Evolutionary conservation across 2,113 vertebrate genomes (phyloP).

Genomic region (Cygnus buccinator): DNA sequence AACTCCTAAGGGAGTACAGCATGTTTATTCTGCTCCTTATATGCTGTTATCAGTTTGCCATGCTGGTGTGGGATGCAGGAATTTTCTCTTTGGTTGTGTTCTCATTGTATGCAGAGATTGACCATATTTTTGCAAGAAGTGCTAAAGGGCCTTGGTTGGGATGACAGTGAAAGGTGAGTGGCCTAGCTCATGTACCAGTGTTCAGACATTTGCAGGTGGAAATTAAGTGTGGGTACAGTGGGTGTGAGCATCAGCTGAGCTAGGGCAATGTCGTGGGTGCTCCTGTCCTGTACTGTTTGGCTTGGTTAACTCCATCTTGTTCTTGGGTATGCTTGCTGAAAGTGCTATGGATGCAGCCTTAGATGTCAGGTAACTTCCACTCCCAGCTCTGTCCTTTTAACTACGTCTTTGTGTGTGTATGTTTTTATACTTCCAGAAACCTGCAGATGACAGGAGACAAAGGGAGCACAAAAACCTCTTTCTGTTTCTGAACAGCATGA

Average conservation of each 20-base stretch:
- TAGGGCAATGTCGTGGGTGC: neutral
- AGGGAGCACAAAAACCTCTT: neutral
- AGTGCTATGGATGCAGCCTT: neutral
- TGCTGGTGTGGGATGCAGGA: neutral
- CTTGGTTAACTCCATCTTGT: neutral
- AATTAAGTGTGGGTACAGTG: neutral
- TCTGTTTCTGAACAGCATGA: slow-evolving; percentile 51
- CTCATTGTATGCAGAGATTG: neutral
- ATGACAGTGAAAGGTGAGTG: neutral
- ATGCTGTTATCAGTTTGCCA: neutral
- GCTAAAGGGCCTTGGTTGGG: neutral
- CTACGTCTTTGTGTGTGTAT: neutral
- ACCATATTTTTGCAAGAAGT: neutral
- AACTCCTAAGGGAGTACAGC: neutral
- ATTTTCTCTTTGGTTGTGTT: neutral
- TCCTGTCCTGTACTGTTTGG: neutral
- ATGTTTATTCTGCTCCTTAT: neutral
- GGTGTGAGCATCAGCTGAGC: fast-evolving
- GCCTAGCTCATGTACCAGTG: neutral
- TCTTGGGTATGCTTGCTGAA: neutral
- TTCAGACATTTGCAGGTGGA: neutral
- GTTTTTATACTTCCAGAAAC: slow-evolving; percentile 48
- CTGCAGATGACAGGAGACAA: neutral
- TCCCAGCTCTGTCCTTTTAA: neutral
- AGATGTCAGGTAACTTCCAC: neutral